Conservation (phyloP, 2,888 invertebrate species). For the Koerneria pararmatus region DNA sequence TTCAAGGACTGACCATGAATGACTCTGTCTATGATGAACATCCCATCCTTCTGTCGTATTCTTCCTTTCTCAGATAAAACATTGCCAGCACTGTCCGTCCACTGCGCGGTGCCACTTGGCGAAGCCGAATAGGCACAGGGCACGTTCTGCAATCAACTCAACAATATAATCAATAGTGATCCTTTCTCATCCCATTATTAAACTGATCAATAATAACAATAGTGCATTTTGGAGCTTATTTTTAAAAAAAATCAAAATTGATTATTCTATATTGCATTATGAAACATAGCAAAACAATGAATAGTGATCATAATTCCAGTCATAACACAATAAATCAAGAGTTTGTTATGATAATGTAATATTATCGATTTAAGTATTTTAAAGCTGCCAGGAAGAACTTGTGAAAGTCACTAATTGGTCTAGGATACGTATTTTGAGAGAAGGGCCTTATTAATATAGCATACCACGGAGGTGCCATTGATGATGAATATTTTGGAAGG, state of each 20-base stretch:
- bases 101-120: conserved; percentile 41
- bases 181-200: not conserved
- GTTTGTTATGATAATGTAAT: no score
- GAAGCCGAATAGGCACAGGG: conserved; percentile 52
- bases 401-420: no score
- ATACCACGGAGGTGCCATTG: conserved; percentile 41
- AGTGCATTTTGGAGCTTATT: no score
- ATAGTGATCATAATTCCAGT: no score
- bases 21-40: conserved; percentile 36
- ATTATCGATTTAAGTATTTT: no score
- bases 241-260: not conserved
- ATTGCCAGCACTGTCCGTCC: conserved; percentile 41
- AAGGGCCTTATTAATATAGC: not conserved
- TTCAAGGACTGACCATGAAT: conserved; percentile 18
- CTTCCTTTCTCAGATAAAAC: conserved; percentile 30
- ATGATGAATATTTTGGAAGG: conserved; percentile 47
- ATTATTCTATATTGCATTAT: no score
- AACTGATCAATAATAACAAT: not conserved
- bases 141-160: conserved; percentile 30
- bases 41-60: conserved; percentile 34
- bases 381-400: no score
- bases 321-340: no score
- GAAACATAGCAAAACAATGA: no score
- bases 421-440: no score
- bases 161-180: conserved; percentile 2